Conservation (phyloP, 2,888 invertebrate genomes). For the Apotomis betuletana region DNA sequence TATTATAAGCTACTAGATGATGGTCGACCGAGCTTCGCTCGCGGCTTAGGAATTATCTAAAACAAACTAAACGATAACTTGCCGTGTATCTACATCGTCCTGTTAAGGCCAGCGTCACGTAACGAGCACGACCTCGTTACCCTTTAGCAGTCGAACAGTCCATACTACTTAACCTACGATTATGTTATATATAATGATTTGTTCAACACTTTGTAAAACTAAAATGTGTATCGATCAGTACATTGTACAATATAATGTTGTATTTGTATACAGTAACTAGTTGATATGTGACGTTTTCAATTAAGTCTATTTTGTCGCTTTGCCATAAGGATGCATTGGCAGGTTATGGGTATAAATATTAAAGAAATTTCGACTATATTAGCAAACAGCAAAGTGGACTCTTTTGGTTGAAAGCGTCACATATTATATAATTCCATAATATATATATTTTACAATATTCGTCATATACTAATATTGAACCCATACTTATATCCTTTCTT, state of each 20-base stretch:
- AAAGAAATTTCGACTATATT: no score
- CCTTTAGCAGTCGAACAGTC: constrained; percentile 5
- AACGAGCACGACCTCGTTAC: not conserved
- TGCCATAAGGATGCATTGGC: no score
- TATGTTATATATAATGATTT: constrained; percentile 4
- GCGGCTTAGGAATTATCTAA: constrained; percentile 6
- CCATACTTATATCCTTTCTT: not conserved
- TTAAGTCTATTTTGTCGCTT: no score
- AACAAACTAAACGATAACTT: not conserved
- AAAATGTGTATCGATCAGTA: constrained; percentile 19
- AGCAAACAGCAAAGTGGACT: no score
- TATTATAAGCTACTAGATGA: constrained; percentile 19
- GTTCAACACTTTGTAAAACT: constrained; percentile 19
- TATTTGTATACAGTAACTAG: not conserved
- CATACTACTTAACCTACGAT: constrained; percentile 20
- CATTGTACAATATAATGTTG: constrained; percentile 3
- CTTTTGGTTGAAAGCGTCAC: no score
- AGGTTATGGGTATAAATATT: no score
- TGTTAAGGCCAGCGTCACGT: not conserved
- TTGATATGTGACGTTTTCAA: not conserved
- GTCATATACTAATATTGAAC: not conserved
- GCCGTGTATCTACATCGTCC: not conserved
- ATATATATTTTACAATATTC: not conserved
- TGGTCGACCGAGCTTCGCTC: constrained; percentile 12
- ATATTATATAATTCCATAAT: no score